Evolutionary conservation across 2,113 vertebrate species (phyloP).

Genomic region (Pantherophis guttatus): DNA sequence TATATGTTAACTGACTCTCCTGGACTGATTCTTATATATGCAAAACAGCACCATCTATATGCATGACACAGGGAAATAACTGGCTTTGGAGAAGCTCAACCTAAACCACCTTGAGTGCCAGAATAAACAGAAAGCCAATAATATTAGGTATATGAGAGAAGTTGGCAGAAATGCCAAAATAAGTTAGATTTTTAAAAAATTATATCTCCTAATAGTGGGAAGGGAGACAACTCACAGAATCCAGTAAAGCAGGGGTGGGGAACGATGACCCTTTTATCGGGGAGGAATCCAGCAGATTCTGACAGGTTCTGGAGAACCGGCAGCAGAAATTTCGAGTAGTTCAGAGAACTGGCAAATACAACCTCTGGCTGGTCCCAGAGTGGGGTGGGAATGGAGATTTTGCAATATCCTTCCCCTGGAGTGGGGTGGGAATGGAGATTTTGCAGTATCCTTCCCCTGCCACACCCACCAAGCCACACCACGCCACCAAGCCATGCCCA

Average conservation of each 20-base stretch:
- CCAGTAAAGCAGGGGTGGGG: background rate
- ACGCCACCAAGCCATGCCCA: no score
- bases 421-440: no score
- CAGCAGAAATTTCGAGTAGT: no score
- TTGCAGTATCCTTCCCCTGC: no score
- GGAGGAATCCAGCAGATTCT: no score
- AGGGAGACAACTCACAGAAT: background rate
- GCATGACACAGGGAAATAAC: background rate
- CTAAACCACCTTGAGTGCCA: background rate
- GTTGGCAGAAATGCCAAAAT: background rate
- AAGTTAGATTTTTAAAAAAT: background rate
- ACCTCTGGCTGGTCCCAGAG: no score
- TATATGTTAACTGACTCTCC: background rate
- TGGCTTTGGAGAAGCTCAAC: background rate
- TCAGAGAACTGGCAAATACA: no score
- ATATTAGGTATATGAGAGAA: background rate
- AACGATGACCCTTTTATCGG: background rate
- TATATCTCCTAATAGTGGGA: background rate
- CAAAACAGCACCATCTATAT: background rate
- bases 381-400: no score
- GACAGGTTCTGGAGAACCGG: no score
- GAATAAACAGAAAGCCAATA: background rate
- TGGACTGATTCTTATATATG: background rate
- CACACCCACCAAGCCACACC: no score
- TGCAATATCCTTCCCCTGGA: no score